A percentile compares a stretch with the other conserved stretches of the same genome.
Evolutionary conservation across 2,113 vertebrate genomes (phyloP).

Genomic region (Paracanthobrama guichenoti): DNA sequence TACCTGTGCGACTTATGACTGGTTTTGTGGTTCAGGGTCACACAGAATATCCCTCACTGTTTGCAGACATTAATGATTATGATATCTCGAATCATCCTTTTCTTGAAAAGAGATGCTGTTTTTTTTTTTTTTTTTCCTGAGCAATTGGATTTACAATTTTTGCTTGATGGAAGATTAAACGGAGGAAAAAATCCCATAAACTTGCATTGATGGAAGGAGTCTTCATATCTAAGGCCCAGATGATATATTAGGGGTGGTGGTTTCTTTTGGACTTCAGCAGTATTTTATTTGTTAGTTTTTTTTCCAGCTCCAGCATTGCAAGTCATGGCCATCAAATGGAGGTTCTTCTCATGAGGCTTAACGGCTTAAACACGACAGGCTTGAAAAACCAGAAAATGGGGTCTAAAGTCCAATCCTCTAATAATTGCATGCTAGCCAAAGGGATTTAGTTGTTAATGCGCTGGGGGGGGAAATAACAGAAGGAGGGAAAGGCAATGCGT

Average conservation of each 20-base stretch:
- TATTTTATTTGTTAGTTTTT: slow-evolving; percentile 49
- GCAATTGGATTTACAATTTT: background rate
- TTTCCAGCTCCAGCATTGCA: slow-evolving; percentile 58
- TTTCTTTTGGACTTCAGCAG: slow-evolving; percentile 9
- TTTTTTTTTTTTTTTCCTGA: no score
- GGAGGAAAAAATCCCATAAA: background rate
- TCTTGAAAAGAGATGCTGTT: background rate
- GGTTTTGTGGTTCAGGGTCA: no score
- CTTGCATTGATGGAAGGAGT: background rate
- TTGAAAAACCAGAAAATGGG: slow-evolving; percentile 57
- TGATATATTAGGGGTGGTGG: background rate
- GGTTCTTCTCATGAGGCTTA: slow-evolving; percentile 66
- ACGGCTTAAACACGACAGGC: slow-evolving; percentile 70
- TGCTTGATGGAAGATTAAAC: background rate
- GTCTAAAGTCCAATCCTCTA: slow-evolving; percentile 66
- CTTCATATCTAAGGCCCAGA: background rate
- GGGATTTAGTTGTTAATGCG: slow-evolving; percentile 75
- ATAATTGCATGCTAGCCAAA: slow-evolving; percentile 76
- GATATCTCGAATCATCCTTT: background rate
- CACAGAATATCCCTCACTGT: no score
- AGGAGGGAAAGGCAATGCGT: slow-evolving; percentile 39
- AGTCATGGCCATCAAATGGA: slow-evolving; percentile 66
- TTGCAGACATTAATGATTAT: background rate
- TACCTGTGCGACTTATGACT: no score
- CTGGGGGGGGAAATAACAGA: slow-evolving; percentile 46